Conservation (phyloP, 2,888 invertebrate species). For the Napeogenes sylphis region DNA sequence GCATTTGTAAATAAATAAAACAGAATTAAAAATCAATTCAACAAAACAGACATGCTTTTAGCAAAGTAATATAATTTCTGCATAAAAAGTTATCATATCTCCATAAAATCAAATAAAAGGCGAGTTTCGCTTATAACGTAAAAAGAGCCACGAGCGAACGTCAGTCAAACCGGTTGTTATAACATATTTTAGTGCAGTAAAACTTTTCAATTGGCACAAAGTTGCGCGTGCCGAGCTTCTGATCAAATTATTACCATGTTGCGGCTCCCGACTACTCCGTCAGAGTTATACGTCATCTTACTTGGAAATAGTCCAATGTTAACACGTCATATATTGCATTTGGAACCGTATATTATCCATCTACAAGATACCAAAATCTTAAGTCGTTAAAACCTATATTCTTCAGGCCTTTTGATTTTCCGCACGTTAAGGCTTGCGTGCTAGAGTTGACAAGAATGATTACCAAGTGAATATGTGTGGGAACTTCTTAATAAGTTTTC, state of each 20-base stretch:
- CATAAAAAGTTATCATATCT: too few relatives aligned
- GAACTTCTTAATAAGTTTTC: constrained; percentile 71
- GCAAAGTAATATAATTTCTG: too few relatives aligned
- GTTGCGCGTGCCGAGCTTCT: constrained; percentile 59
- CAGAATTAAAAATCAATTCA: too few relatives aligned
- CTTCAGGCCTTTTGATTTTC: constrained; percentile 28
- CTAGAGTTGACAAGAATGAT: constrained; percentile 68
- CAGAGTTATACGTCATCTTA: constrained; percentile 41
- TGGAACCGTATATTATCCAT: constrained; percentile 30
- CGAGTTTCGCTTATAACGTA: constrained; percentile 39
- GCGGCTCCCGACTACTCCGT: constrained; percentile 55
- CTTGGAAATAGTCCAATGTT: constrained; percentile 44
- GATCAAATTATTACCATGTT: constrained; percentile 75
- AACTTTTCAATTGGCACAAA: constrained; percentile 71
- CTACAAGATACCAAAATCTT: constrained; percentile 10
- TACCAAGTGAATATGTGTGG: constrained; percentile 52
- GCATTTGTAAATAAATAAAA: too few relatives aligned
- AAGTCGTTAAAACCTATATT: constrained; percentile 2
- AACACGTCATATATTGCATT: constrained; percentile 24
- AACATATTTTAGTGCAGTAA: constrained; percentile 58
- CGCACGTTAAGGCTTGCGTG: constrained; percentile 29
- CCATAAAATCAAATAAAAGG: constrained; percentile 21
- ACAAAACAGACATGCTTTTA: too few relatives aligned
- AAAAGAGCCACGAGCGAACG: constrained; percentile 35
- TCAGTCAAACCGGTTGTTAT: constrained; percentile 46